Percentiles rank a stretch among this genome's conserved stretches.
These are phyloP conservation scores for Turnix velox DNA, from an alignment of 2,113 vertebrate genomes.

Conservation along the genomic window DNA sequence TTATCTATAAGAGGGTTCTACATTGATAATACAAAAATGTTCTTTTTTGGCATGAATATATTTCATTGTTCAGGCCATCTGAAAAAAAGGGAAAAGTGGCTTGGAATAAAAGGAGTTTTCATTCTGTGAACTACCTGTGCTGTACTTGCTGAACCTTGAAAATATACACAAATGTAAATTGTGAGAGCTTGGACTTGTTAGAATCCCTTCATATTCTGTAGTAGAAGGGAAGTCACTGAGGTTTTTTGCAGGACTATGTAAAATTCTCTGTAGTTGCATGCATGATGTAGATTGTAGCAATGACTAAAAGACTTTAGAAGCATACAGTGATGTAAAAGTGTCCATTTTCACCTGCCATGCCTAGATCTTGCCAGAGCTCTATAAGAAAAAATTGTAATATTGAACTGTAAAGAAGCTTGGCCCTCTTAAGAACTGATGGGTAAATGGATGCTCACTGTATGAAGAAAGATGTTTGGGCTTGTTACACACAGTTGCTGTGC, in stretches of 20 bases:
- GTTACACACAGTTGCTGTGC: rapidly evolving
- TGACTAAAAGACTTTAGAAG: neutral
- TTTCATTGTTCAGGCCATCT: neutral
- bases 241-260: neutral
- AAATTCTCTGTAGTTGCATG: neutral
- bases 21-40: neutral
- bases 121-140: neutral
- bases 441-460: neutral
- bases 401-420: too few relatives aligned
- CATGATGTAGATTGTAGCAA: neutral
- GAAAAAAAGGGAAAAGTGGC: neutral
- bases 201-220: rapidly evolving
- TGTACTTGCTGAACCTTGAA: neutral
- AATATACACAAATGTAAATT: rapidly evolving
- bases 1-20: neutral
- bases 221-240: neutral
- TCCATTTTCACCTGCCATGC: neutral
- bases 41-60: neutral
- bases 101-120: neutral
- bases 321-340: rapidly evolving
- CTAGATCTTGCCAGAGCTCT: neutral
- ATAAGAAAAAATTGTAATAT: rapidly evolving
- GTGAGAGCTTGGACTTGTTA: neutral
- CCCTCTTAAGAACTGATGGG: neutral
- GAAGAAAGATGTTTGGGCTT: neutral